Evolutionary conservation across 2,888 invertebrate genomes (phyloP).

Genomic region (Sericinus montela): DNA sequence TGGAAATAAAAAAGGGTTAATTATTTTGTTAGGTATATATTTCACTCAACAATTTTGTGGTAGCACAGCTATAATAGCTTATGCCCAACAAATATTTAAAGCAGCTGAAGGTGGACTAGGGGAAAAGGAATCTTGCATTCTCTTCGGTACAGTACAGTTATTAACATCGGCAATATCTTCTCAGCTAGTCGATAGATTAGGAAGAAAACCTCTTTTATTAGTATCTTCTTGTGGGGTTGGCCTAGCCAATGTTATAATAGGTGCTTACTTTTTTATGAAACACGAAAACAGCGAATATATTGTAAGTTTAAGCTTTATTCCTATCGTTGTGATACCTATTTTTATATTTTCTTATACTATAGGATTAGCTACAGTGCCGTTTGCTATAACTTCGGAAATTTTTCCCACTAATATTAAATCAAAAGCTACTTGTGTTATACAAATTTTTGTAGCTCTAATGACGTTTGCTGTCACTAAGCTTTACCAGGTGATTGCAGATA

Average conservation of each 20-base stretch:
- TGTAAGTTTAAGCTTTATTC: slow-evolving; percentile 73
- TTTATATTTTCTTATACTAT: slow-evolving; percentile 82
- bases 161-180: slow-evolving; percentile 78
- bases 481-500: slow-evolving; percentile 75
- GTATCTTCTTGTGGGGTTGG: slow-evolving; percentile 78
- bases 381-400: slow-evolving; percentile 81
- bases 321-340: slow-evolving; percentile 77
- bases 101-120: slow-evolving; percentile 65
- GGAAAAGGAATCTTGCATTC: slow-evolving; percentile 70
- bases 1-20: slow-evolving; percentile 77
- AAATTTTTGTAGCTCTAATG: slow-evolving; percentile 79
- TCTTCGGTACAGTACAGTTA: slow-evolving; percentile 75
- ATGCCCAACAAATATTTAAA: slow-evolving; percentile 81
- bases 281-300: slow-evolving; percentile 61
- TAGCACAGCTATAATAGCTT: slow-evolving; percentile 78
- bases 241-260: slow-evolving; percentile 72
- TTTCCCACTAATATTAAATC: slow-evolving; percentile 82
- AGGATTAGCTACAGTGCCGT: slow-evolving; percentile 82
- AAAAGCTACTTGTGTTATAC: slow-evolving; percentile 81
- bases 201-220: slow-evolving; percentile 80
- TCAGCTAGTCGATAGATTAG: slow-evolving; percentile 79
- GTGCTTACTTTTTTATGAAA: slow-evolving; percentile 78
- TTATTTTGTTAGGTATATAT: slow-evolving; percentile 80
- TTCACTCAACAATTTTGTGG: slow-evolving; percentile 81
- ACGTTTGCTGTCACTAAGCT: slow-evolving; percentile 80